Base-by-base conservation (phyloP, 2,888 invertebrate genomes). In the Gymnoscelis rufifasciata region DNA sequence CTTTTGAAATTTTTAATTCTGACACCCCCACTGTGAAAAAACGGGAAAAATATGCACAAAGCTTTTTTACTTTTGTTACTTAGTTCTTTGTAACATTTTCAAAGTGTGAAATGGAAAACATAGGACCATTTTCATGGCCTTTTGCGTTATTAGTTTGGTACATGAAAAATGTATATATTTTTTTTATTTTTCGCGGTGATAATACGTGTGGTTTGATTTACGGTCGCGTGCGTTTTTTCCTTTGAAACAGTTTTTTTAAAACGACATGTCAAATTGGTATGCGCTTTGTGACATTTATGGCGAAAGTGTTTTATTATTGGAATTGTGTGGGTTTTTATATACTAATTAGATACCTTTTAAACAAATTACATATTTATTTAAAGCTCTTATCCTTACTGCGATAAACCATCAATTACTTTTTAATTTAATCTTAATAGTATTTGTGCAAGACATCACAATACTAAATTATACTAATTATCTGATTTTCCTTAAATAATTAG, bases 91-190 rank as follows among this genome's bases (percentile, higher is more conserved):
- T 71, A 62, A 54, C 52, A 57, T 66, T 71, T 75, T 77, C 56
- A 57, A 52, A 64, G 74, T 78, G 81, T 76, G 81, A 80, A 80
- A 84, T 82, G 83, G 78, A 73, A 74, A 76, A 79, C 77, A 86
- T 81, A 81, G 83, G 68, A 69, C 74, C 72, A 81, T 86, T 86
- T 83, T 83, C 86, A 83, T 86, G 86, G 86, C 82, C 76, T 83
- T 84, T 83, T 76, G 68, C 65, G 71, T 68, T 71, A 70, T 68
- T 72, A 70, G 73, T 67, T 68, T 66, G 55, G 64, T 64, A 69
- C 73, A 71, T 72, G 68, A 71, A 70, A 66, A 37, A n/a, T n/a
- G n/a, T 14, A 7, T 30, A 24, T 31, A 36, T 41, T 48, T 45
- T 28, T 12, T 8, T 11, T 26, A 19, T 38, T 45, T 42, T 50